Conservation (phyloP, 1,140 invertebrate species). For the Phymastichus coffea region DNA sequence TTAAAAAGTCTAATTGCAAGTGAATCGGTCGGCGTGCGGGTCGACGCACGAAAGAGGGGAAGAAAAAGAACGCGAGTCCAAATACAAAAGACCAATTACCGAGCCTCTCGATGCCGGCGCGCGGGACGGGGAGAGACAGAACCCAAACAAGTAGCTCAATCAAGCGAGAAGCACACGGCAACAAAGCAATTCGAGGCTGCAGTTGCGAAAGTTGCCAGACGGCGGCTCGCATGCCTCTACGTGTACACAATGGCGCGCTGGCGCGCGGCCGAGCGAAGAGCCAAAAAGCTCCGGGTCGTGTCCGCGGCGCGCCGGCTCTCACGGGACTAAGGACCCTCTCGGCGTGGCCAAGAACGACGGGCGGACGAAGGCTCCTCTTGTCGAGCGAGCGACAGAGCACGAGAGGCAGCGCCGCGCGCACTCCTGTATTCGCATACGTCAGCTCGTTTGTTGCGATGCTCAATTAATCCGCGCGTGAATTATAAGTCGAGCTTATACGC, state of each 20-base stretch:
- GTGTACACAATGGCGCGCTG: too few species aligned
- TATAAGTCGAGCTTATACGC: not conserved
- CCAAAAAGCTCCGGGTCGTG: not conserved
- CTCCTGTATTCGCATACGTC: too few species aligned
- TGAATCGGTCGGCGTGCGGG: too few species aligned
- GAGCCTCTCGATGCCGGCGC: too few species aligned
- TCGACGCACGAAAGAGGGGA: too few species aligned
- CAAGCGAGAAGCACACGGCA: not conserved
- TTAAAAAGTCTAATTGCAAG: too few species aligned
- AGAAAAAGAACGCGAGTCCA: too few species aligned
- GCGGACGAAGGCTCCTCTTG: too few species aligned
- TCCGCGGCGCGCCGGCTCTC: not conserved
- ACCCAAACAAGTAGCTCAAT: too few species aligned
- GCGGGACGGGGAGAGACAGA: too few species aligned
- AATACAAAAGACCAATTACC: too few species aligned
- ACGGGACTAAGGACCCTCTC: not conserved
- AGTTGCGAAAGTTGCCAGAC: not conserved
- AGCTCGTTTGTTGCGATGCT: not conserved
- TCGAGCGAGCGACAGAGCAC: not conserved
- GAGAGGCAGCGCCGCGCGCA: not conserved
- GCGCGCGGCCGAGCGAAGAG: too few species aligned
- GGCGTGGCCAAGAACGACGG: not conserved
- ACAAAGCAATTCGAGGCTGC: not conserved
- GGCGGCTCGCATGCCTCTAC: not conserved
- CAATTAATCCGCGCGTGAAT: slow-evolving; percentile 20